Conservation (phyloP, 1,140 invertebrate species). For the Drosophila tani region DNA sequence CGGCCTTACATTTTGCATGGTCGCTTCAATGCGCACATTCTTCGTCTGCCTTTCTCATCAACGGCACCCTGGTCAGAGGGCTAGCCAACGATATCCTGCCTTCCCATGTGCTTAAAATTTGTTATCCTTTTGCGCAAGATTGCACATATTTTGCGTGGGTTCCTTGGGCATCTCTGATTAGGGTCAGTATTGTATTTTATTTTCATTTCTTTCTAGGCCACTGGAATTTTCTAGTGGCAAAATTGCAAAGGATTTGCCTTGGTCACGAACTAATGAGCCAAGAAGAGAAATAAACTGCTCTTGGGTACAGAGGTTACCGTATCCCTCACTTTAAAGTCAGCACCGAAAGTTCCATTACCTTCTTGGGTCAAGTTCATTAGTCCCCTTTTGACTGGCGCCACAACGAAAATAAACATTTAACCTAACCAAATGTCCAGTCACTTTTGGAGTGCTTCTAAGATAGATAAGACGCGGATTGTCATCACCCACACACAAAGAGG, state of each 20-base stretch:
- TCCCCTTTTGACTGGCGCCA: slow-evolving; percentile 57
- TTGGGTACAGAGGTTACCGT: neutral
- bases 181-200: slow-evolving; percentile 53
- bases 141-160: slow-evolving; percentile 71
- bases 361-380: slow-evolving; percentile 45
- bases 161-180: slow-evolving; percentile 48
- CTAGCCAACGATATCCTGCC: slow-evolving; percentile 35
- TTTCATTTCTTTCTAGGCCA: slow-evolving; percentile 21
- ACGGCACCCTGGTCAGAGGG: slow-evolving; percentile 59
- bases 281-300: neutral
- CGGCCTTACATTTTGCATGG: slow-evolving; percentile 72
- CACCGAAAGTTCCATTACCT: neutral
- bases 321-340: neutral
- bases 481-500: slow-evolving; percentile 51
- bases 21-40: slow-evolving; percentile 55
- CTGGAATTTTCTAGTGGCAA: slow-evolving; percentile 5
- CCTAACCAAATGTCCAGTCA: slow-evolving; percentile 51
- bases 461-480: slow-evolving; percentile 26
- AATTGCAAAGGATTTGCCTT: slow-evolving; percentile 25
- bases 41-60: slow-evolving; percentile 50
- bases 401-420: slow-evolving; percentile 59
- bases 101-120: slow-evolving; percentile 60
- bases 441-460: slow-evolving; percentile 15
- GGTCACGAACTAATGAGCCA: slow-evolving; percentile 16
- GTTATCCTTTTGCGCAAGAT: slow-evolving; percentile 81